phyloP scores from a whole-genome alignment of 2,797 vertebrate genomes.

The Coreius guichenoti region DNA sequence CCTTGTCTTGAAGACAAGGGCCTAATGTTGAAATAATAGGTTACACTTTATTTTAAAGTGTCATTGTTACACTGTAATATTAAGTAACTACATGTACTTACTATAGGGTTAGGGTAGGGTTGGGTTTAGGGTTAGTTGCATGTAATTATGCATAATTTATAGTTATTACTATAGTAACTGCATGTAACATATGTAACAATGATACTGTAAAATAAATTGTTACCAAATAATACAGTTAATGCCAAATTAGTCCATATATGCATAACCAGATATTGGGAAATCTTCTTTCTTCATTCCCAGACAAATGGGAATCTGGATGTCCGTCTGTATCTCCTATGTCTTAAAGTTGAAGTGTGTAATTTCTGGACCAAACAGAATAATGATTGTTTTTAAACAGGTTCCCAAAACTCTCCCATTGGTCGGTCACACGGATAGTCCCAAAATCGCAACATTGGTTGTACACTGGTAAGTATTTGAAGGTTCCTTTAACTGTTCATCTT shows the following conservation, averaged over 20 bases:
- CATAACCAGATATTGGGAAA: not conserved
- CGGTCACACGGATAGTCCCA: not conserved
- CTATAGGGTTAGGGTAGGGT: no score
- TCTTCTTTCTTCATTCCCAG: slow-evolving; percentile 6
- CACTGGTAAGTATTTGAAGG: slow-evolving; percentile 2
- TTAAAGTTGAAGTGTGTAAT: not conserved
- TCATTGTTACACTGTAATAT: no score
- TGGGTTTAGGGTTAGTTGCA: no score
- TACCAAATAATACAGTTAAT: not conserved
- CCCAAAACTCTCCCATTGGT: not conserved
- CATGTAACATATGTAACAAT: no score
- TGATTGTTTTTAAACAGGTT: not conserved
- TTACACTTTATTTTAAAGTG: no score
- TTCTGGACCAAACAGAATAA: not conserved
- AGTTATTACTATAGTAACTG: no score
- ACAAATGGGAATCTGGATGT: not conserved
- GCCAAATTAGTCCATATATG: slow-evolving; percentile 23
- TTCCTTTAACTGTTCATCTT: slow-evolving; percentile 4
- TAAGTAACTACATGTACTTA: no score
- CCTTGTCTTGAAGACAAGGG: slow-evolving; percentile 11
- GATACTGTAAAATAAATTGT: no score
- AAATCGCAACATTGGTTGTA: not conserved
- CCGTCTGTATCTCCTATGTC: not conserved
- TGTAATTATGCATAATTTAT: no score
- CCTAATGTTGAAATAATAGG: slow-evolving; percentile 10